phyloP scores from a whole-genome alignment of 2,113 vertebrate species.

The Paraplagusia blochii region DNA sequence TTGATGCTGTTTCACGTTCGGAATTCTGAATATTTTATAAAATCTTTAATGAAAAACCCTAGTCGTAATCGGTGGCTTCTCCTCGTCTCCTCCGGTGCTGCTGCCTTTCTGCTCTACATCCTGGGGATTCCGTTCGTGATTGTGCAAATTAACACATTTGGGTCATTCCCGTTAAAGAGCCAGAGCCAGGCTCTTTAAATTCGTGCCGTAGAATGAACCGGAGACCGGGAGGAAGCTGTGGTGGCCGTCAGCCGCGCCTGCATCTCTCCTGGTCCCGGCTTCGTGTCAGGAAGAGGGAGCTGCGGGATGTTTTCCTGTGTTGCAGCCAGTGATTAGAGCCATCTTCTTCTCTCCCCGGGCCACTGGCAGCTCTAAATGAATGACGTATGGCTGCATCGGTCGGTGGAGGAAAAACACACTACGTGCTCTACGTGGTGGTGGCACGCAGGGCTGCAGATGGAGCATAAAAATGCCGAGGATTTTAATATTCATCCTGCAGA shows the following conservation, averaged over 20 bases:
- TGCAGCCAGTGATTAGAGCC: slow-evolving; percentile 65
- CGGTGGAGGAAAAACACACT: slow-evolving; percentile 16
- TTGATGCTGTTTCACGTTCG: slow-evolving; percentile 9
- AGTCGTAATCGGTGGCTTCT: too few relatives aligned
- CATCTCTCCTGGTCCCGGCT: slow-evolving; percentile 31
- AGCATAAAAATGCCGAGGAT: too few relatives aligned
- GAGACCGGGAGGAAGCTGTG: neutral
- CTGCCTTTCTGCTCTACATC: neutral
- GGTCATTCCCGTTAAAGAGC: slow-evolving; percentile 35
- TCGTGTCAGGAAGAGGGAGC: slow-evolving; percentile 52
- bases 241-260: slow-evolving; percentile 26
- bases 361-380: slow-evolving; percentile 54
- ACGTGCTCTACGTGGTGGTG: slow-evolving; percentile 24
- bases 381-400: slow-evolving; percentile 68
- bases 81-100: too few relatives aligned
- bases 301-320: slow-evolving; percentile 63
- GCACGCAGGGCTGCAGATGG: neutral
- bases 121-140: slow-evolving; percentile 38
- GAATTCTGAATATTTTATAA: slow-evolving; percentile 7
- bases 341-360: slow-evolving; percentile 62
- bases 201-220: slow-evolving; percentile 11
- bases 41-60: too few relatives aligned
- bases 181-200: slow-evolving; percentile 8
- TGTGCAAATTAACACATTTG: slow-evolving; percentile 38
- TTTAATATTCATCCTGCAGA: too few relatives aligned